These are phyloP conservation scores for Crocuta crocuta DNA, from an alignment of 2,113 vertebrate genomes.

Conservation along the genomic window DNA sequence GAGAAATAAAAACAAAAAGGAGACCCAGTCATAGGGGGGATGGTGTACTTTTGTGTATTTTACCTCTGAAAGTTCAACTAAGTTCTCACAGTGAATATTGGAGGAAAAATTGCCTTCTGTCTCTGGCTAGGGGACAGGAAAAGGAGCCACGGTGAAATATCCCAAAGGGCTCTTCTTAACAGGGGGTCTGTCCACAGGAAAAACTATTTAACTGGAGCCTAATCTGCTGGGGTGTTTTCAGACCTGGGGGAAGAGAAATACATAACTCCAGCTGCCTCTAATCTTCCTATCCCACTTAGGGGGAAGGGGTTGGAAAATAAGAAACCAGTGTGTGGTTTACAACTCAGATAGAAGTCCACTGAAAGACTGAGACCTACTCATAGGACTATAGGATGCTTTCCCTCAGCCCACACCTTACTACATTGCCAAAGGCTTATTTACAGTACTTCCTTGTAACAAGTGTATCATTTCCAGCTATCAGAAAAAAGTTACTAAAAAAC, in stretches of 20 bases:
- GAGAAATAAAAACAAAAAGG: not conserved
- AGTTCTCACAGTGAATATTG: not conserved
- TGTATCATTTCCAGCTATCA: not conserved
- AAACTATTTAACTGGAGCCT: not conserved
- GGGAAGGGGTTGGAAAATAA: not conserved
- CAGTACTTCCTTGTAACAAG: not conserved
- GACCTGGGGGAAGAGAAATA: not conserved
- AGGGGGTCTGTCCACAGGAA: not conserved
- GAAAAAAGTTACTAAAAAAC: not conserved
- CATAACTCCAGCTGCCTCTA: not conserved
- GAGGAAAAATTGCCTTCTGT: not conserved
- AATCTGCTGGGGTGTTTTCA: not conserved
- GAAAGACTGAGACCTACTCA: not conserved
- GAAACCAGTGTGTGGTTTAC: not conserved
- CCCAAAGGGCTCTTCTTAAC: not conserved
- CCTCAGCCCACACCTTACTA: not conserved
- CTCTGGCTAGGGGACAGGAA: not conserved
- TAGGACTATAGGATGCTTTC: not conserved
- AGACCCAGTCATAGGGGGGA: not conserved
- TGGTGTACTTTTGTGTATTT: not conserved
- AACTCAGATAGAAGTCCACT: not conserved
- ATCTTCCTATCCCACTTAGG: not conserved
- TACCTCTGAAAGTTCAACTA: not conserved
- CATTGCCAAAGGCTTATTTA: not conserved
- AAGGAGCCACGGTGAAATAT: not conserved